Conservation (phyloP, 2,888 invertebrate genomes). For the Nomada fucata region DNA sequence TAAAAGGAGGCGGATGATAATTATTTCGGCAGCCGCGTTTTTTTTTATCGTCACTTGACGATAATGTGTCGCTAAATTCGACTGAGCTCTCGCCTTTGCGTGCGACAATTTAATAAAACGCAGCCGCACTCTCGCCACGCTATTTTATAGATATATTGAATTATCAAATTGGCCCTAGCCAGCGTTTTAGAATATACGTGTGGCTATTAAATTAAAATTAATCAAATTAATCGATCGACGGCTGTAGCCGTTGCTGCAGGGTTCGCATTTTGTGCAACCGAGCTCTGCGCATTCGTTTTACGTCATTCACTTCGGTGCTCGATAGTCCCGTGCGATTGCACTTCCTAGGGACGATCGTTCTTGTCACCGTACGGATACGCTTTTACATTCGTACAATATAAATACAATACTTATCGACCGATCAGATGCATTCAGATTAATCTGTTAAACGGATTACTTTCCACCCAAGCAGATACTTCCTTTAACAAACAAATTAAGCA, state of each 20-base stretch:
- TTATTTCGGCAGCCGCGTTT: constrained; percentile 4
- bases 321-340: constrained; percentile 10
- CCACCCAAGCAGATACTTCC: too few species aligned
- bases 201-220: constrained; percentile 60
- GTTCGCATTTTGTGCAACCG: constrained; percentile 47
- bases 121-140: constrained; percentile 45
- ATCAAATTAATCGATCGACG: constrained; percentile 62
- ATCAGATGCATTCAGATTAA: too few species aligned
- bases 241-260: background rate
- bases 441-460: too few species aligned
- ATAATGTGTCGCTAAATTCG: constrained; percentile 59
- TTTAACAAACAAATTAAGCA: too few species aligned
- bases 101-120: constrained; percentile 62
- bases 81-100: constrained; percentile 32
- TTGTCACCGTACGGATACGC: too few species aligned
- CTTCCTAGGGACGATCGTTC: background rate
- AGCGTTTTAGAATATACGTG: constrained; percentile 48
- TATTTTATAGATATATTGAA: constrained; percentile 62
- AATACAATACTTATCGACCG: too few species aligned
- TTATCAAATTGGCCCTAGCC: constrained; percentile 53
- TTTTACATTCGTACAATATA: background rate
- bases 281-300: constrained; percentile 55
- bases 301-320: constrained; percentile 49
- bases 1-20: background rate
- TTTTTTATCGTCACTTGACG: constrained; percentile 34